Evolutionary conservation across 2,113 vertebrate species (phyloP), one percentile per base, ranked within the genome.

Genomic region (Pterophyllum scalare): DNA sequence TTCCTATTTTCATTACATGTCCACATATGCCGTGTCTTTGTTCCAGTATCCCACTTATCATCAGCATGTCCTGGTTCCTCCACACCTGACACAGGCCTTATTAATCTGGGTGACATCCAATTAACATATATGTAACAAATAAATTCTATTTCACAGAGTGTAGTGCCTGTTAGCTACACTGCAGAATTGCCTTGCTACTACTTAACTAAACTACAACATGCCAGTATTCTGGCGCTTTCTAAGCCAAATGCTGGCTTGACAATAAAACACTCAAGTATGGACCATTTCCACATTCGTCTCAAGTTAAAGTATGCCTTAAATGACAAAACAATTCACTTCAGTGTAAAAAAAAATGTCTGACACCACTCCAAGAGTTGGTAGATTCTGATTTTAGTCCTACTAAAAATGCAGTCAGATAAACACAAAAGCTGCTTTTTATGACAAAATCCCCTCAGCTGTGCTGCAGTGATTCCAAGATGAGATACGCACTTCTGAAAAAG

Each of bases 401-500:
- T 52, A 19, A 52, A 72, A 72, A 72, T 8, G 26, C 43, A 72
- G 65, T 52, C 17, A 46, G 43, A 31, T 72, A 52, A 72, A 72
- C 65, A 52, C 26, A 72, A 52, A 72, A 72, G 65, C 43, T 72
- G 26, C 65, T 52, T 24, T 72, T 72, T 31, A 31, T 52, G 46
- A 31, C 46, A n/a, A 31, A 52, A 72, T 52, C 65, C 49, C 65
- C 65, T 72, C 46, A 72, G 46, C 26, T 52, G 65, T 72, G 65
- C 26, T 52, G 17, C 46, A 72, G 31, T 49, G 52, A 72, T 52
- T 72, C 65, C 46, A 72, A 72, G 65, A 72, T 72, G 46, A 72
- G 46, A 52, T 52, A 20, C 19, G 11, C 46, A 72, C 65, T 72
- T 72, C 43, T 72, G 65, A 52, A 72, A 52, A 72, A 52, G 43